Evolutionary conservation across 2,113 vertebrate genomes (phyloP), one percentile per base, ranked within the genome.

Genomic region (Ivindomyrus marchei): DNA sequence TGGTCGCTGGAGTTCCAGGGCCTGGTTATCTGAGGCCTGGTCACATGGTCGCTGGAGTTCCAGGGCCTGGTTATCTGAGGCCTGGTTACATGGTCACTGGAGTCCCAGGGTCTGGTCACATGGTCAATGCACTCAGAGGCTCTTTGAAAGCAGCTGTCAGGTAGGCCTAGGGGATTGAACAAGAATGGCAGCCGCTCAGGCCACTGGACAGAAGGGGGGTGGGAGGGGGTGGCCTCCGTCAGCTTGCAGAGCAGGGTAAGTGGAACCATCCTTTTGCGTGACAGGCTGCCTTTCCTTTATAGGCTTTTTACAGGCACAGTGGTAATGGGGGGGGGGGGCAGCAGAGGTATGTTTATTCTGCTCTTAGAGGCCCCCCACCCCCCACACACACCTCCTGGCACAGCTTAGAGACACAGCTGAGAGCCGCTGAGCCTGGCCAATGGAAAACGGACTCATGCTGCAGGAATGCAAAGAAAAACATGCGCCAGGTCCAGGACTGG

Each of bases 391-490:
- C 24, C 42, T 46, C 42, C 45, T 24, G n/a, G 46, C 84, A 85
- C 84, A 85, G 84, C 84, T 85, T 47, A 85, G 84, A 85, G 27
- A 24, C 88, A 84, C 88, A 89, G 88, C 88, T 89, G 88, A 89
- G 70, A 56, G 49, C 49, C 17, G 4, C 50, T 19, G 31, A 87
- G 50, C 88, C 49, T 47, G 15, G 45, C 46, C 77, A 56, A 47
- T 83, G 88, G 88, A 84, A 45, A 89, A 84, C 36, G 50, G 88
- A 83, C 31, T 89, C 88, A 89, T 84, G 74, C 74, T 24, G 27
- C 88, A 89, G 36, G 88, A 89, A 89, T 84, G 88, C 62, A 46
- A 89, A 89, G 88, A 56, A 84, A 89, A 89, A 89, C 74, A 89
- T 31, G 45, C 27, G 31, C 46, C 17, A 10, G 46, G 31, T 53